Base-by-base conservation (phyloP, 1,140 invertebrate species). In the Halesus radiatus region DNA sequence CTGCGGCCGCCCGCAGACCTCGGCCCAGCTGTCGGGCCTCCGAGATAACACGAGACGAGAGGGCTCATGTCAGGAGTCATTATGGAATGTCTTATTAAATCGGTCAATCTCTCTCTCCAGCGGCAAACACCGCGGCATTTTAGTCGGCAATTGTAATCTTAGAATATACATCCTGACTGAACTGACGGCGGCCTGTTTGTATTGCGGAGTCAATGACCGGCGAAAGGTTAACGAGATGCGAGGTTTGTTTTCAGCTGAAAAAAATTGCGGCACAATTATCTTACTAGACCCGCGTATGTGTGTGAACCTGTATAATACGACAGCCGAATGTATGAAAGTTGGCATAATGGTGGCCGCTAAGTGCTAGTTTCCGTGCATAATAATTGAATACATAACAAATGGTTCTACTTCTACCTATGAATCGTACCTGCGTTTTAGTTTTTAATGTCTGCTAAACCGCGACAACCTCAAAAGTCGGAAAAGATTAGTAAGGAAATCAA, bases 71-170 rank as follows among this genome's bases (percentile, higher is more conserved):
- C 81, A 82, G 72, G 68, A 79, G 73, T 80, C 81, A 80, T 82
- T 82, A 82, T 79, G 73, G 74, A 70, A 82, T 78, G 81, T 75
- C 81, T 82, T 78, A 78, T 68, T 78, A 78, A 66, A 78, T 78
- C 62, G 76, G 76, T 68, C 60, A 78, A 68, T 78, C 76, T 78
- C 53, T 68, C 58, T 52, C 26, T 72, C 68, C 68, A 52, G 18
- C 20, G 20, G 68, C 45, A 23, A 20, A 66, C 68, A 52, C 50
- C 18, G 20, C 50, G 45, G 68, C 50, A n/a, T 52, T 53, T 72
- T 72, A 53, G 37, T 52, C 26, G 37, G 68, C 68, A 52, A 72
- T 72, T 72, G 68, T 72, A 53, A 72, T 72, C 68, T 72, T 53
- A 52, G 68, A 53, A 26, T n/a, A 72, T 50, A 53, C 68, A 72